Evolutionary conservation across 2,113 vertebrate species (phyloP).

Genomic region (Hippocampus barbouri): DNA sequence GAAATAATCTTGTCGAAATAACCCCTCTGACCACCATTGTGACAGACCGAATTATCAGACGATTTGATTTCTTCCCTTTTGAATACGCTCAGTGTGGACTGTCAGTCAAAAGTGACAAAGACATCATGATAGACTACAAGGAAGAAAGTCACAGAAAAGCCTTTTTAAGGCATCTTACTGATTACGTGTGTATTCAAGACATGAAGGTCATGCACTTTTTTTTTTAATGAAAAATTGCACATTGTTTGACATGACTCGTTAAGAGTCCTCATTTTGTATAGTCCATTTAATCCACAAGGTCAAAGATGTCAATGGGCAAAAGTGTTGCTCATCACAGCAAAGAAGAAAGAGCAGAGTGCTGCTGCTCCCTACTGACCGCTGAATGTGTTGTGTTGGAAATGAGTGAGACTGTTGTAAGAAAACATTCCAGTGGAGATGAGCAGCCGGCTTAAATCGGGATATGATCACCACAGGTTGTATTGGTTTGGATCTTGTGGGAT

Average conservation of each 20-base stretch:
- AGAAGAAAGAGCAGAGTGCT: slow-evolving; percentile 39
- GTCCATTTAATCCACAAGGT: slow-evolving; percentile 60
- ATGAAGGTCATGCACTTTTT: slow-evolving; percentile 44
- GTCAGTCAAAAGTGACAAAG: not conserved
- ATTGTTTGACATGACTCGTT: slow-evolving; percentile 30
- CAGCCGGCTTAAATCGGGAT: slow-evolving; percentile 10
- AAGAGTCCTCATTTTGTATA: slow-evolving; percentile 33
- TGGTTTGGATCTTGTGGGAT: slow-evolving; percentile 18
- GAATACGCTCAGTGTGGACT: not conserved
- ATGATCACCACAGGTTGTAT: slow-evolving; percentile 27
- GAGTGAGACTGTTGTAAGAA: not conserved
- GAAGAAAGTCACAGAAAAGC: slow-evolving; percentile 18
- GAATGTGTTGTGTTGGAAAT: not conserved
- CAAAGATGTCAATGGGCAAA: slow-evolving; percentile 60
- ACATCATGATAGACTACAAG: slow-evolving; percentile 4
- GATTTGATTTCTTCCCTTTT: slow-evolving; percentile 9
- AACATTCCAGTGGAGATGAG: not conserved
- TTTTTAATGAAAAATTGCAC: slow-evolving; percentile 21
- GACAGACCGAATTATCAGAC: slow-evolving; percentile 49
- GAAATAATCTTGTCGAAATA: slow-evolving; percentile 65
- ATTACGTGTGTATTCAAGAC: slow-evolving; percentile 23
- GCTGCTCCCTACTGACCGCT: slow-evolving; percentile 69
- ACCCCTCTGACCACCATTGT: slow-evolving; percentile 53
- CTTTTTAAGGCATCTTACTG: slow-evolving; percentile 19
- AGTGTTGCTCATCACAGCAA: slow-evolving; percentile 46